Percentiles rank a stretch among this genome's conserved stretches.
phyloP scores from a whole-genome alignment of 2,113 vertebrate species.

The Leucopsar rothschildi region DNA sequence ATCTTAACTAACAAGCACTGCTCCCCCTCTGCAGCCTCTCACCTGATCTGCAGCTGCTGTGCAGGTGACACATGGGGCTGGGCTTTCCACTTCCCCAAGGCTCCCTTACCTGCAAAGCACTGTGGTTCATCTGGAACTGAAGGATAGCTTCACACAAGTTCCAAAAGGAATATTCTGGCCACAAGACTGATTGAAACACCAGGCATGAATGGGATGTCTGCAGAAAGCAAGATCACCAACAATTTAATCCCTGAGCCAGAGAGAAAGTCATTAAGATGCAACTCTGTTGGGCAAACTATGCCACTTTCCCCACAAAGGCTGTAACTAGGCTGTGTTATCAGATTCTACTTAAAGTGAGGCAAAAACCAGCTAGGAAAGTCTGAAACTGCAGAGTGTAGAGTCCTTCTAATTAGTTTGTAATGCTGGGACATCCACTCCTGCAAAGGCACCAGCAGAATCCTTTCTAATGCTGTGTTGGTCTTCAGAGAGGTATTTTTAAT shows the following conservation, averaged over 20 bases:
- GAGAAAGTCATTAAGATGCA: background rate
- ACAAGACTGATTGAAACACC: conserved; percentile 93
- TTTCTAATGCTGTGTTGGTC: background rate
- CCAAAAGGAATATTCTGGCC: conserved; percentile 98
- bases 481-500: background rate
- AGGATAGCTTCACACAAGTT: conserved; percentile 96
- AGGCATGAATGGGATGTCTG: conserved; percentile 96
- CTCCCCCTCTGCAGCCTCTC: background rate
- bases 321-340: background rate
- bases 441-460: background rate
- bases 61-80: background rate
- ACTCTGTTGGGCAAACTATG: background rate
- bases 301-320: background rate
- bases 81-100: background rate
- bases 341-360: background rate
- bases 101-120: conserved; percentile 84
- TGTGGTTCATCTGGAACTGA: conserved; percentile 89
- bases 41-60: background rate
- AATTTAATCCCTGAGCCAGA: background rate
- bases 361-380: background rate
- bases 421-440: background rate
- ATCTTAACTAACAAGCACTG: background rate
- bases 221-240: conserved; percentile 18
- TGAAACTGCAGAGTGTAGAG: background rate
- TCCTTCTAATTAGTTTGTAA: background rate